Conservation (phyloP, 2,797 vertebrate species). For the Melanotaenia trifasciata region DNA sequence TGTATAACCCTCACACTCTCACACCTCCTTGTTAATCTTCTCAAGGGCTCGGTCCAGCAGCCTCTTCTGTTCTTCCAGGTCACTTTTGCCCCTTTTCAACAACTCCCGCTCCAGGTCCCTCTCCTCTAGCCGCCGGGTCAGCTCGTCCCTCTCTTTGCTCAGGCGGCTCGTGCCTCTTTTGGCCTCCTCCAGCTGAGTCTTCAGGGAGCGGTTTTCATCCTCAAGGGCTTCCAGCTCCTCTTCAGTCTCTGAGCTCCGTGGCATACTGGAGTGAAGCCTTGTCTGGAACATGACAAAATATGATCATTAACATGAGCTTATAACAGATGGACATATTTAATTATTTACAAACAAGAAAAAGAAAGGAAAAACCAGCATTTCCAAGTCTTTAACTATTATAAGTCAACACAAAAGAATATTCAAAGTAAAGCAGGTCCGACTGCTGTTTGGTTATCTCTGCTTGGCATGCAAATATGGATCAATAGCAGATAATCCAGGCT, state of each 20-base stretch:
- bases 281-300: constrained; percentile 56
- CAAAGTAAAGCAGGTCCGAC: background rate
- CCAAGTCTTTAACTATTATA: background rate
- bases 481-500: background rate
- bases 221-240: constrained; percentile 86
- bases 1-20: background rate
- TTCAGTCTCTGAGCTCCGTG: constrained; percentile 77
- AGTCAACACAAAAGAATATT: background rate
- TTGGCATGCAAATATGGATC: constrained; percentile 14
- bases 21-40: constrained; percentile 93
- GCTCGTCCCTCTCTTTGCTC: constrained; percentile 87
- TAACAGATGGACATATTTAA: background rate
- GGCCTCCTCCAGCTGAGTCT: constrained; percentile 88
- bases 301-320: background rate
- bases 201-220: constrained; percentile 85
- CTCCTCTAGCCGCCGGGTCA: constrained; percentile 86
- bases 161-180: constrained; percentile 81
- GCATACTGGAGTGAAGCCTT: constrained; percentile 79
- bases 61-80: constrained; percentile 94
- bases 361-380: background rate
- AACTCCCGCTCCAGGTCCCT: constrained; percentile 88
- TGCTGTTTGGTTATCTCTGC: background rate
- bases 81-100: constrained; percentile 84
- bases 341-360: background rate
- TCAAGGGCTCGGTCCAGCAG: constrained; percentile 89